Evolutionary conservation across 2,888 invertebrate species (phyloP).

Genomic region (Microplitis manilae): DNA sequence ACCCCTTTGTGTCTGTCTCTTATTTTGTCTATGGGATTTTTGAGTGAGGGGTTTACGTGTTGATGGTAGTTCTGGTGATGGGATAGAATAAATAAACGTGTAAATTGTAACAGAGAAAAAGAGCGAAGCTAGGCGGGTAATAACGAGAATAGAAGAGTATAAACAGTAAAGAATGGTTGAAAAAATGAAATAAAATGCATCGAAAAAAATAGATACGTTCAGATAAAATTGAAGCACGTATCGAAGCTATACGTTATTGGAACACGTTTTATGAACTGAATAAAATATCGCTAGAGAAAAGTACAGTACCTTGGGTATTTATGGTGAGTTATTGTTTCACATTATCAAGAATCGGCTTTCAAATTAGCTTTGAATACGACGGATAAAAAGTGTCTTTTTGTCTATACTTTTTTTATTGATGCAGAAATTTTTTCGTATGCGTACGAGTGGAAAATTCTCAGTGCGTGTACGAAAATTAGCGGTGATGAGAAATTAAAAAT

Average conservation of each 20-base stretch:
- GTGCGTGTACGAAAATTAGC: no score
- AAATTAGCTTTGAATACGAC: slow-evolving; percentile 57
- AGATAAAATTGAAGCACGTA: slow-evolving; percentile 66
- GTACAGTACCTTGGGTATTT: slow-evolving; percentile 62
- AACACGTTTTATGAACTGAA: slow-evolving; percentile 67
- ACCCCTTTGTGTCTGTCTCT: no score
- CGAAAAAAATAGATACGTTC: slow-evolving; percentile 41
- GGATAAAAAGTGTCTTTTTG: slow-evolving; percentile 23
- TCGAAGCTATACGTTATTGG: slow-evolving; percentile 61
- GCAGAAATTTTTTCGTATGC: background rate
- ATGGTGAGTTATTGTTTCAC: slow-evolving; percentile 60
- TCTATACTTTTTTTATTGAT: background rate
- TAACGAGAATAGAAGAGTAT: slow-evolving; percentile 16
- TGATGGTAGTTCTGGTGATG: background rate
- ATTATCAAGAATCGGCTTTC: slow-evolving; percentile 61
- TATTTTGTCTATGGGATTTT: background rate
- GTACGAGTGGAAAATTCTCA: background rate
- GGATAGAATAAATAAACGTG: background rate
- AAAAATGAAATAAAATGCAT: slow-evolving; percentile 39
- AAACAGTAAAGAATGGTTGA: slow-evolving; percentile 19
- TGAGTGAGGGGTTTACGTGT: background rate
- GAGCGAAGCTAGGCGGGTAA: background rate
- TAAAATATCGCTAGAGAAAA: slow-evolving; percentile 61
- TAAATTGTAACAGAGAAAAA: background rate
- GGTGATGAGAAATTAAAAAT: no score